Conservation (phyloP, 2,888 invertebrate genomes). For the Stenolophus ochropezus region DNA sequence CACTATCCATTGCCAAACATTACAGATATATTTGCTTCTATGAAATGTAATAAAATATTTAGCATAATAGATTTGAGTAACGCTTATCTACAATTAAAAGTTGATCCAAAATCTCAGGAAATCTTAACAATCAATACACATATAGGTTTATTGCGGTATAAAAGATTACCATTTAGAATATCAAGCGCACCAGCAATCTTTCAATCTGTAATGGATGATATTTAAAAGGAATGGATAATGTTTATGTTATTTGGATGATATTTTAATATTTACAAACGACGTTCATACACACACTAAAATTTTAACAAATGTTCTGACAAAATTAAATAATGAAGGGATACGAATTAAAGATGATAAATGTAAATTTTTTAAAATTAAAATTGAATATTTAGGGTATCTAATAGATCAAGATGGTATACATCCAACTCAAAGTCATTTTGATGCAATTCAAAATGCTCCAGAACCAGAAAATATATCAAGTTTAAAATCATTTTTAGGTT, state of each 20-base stretch:
- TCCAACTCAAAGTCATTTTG: background rate
- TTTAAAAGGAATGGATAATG: background rate
- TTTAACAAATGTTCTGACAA: background rate
- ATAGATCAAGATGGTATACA: slow-evolving; percentile 18
- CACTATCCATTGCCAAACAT: slow-evolving; percentile 51
- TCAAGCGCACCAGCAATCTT: background rate
- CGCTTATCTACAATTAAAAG: slow-evolving; percentile 48
- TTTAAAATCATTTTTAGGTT: background rate
- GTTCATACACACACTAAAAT: too few relatives aligned
- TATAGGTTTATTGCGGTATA: slow-evolving; percentile 26
- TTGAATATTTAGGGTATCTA: slow-evolving; percentile 15
- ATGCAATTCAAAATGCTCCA: background rate
- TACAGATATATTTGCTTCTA: slow-evolving; percentile 48
- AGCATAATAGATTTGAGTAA: slow-evolving; percentile 49
- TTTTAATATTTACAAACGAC: background rate
- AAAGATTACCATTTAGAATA: background rate
- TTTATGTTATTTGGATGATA: background rate
- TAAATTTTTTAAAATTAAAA: too few relatives aligned
- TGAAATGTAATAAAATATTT: slow-evolving; percentile 42
- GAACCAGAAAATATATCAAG: too few relatives aligned
- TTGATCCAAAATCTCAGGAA: slow-evolving; percentile 15
- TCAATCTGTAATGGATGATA: too few relatives aligned
- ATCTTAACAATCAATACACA: slow-evolving; percentile 36
- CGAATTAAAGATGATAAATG: background rate
- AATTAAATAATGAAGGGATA: background rate